phyloP scores from a whole-genome alignment of 2,888 invertebrate species.

The Synanthedon vespiformis region DNA sequence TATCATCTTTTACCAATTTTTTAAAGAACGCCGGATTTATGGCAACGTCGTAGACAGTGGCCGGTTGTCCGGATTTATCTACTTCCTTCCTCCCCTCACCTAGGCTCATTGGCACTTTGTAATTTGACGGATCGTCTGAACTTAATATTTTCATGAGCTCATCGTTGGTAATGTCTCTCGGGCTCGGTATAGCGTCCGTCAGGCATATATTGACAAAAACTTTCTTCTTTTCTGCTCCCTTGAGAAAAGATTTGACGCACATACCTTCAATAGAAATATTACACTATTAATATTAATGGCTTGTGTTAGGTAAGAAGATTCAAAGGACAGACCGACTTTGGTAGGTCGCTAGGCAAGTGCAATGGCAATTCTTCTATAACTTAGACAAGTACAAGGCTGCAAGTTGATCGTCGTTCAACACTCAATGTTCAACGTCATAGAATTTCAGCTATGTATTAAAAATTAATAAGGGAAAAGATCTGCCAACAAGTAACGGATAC shows the following conservation, averaged over 20 bases:
- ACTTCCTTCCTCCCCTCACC: constrained; percentile 82
- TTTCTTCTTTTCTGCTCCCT: constrained; percentile 73
- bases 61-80: constrained; percentile 81
- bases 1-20: constrained; percentile 77
- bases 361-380: too few species aligned
- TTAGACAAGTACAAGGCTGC: too few species aligned
- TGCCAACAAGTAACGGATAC: too few species aligned
- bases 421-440: too few species aligned
- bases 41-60: constrained; percentile 85
- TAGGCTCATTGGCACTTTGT: constrained; percentile 90
- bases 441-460: too few species aligned
- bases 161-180: constrained; percentile 77
- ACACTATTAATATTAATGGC: too few species aligned
- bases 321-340: too few species aligned
- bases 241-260: constrained; percentile 81
- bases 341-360: too few species aligned
- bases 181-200: constrained; percentile 80
- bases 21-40: constrained; percentile 82
- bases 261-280: constrained; percentile 69
- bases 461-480: too few species aligned
- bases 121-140: constrained; percentile 77
- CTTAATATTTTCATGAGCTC: constrained; percentile 77
- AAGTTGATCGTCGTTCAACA: too few species aligned
- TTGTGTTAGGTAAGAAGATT: too few species aligned
- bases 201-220: constrained; percentile 89